These are phyloP conservation scores for Lithobates pipiens DNA, from an alignment of 2,797 vertebrate genomes.

Conservation along the genomic window DNA sequence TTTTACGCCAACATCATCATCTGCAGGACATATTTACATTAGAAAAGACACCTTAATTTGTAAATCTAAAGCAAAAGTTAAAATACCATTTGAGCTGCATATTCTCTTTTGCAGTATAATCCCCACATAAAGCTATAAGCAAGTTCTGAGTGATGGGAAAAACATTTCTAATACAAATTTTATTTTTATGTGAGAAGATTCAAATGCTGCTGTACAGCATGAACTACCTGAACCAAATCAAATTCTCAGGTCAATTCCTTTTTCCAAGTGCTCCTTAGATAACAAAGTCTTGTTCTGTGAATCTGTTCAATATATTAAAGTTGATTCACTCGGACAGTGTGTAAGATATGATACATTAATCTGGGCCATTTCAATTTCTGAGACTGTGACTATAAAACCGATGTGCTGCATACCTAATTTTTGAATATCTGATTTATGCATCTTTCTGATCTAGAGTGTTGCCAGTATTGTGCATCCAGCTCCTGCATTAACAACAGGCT, in stretches of 20 bases:
- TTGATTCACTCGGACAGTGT: conserved; percentile 88
- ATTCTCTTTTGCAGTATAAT: conserved; percentile 72
- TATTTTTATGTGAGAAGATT: conserved; percentile 87
- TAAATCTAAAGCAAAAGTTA: conserved; percentile 77
- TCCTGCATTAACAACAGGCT: conserved; percentile 91
- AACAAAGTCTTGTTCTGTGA: conserved; percentile 90
- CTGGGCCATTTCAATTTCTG: conserved; percentile 90
- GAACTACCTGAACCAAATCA: conserved; percentile 90
- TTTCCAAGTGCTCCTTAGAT: conserved; percentile 88
- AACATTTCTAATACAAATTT: conserved; percentile 88
- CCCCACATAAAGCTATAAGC: conserved; percentile 70
- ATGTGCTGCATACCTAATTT: conserved; percentile 94
- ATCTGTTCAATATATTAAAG: conserved; percentile 91
- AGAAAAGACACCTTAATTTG: neutral
- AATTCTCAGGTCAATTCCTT: conserved; percentile 89
- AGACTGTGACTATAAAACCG: conserved; percentile 90
- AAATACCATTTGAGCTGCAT: conserved; percentile 73
- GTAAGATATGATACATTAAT: conserved; percentile 93
- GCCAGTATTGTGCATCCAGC: conserved; percentile 84
- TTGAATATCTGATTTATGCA: conserved; percentile 93
- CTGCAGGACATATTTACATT: neutral
- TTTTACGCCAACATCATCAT: too few species aligned
- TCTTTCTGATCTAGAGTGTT: conserved; percentile 83
- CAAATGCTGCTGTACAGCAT: conserved; percentile 83
- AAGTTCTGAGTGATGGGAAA: conserved; percentile 76